Percentiles rank a stretch among this genome's conserved stretches.
phyloP scores from a whole-genome alignment of 1,140 invertebrate genomes.

The Megathymus violae region DNA sequence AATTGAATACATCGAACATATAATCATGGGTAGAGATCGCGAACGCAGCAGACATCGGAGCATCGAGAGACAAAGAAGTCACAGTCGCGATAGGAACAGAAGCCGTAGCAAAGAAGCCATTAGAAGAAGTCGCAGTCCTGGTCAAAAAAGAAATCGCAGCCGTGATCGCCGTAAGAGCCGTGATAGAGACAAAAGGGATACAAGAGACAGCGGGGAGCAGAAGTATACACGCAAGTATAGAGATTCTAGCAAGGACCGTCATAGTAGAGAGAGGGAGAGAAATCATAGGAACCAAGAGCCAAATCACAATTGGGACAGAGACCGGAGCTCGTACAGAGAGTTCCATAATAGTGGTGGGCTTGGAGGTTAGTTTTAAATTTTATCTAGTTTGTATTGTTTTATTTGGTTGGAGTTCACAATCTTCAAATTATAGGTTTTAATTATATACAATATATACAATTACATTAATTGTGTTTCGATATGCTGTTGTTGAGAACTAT shows the following conservation, averaged over 20 bases:
- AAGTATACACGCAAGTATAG: slow-evolving; percentile 15
- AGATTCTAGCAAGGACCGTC: slow-evolving; percentile 32
- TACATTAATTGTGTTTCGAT: too few relatives aligned
- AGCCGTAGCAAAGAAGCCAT: slow-evolving; percentile 37
- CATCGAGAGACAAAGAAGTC: slow-evolving; percentile 41
- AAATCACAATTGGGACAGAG: slow-evolving; percentile 38
- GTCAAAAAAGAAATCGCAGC: slow-evolving; percentile 30
- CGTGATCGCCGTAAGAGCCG: slow-evolving; percentile 42
- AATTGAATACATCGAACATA: not conserved
- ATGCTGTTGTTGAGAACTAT: too few relatives aligned
- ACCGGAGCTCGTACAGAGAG: slow-evolving; percentile 54
- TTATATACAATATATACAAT: too few relatives aligned
- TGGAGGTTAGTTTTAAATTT: slow-evolving; percentile 48
- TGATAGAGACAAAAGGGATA: slow-evolving; percentile 35
- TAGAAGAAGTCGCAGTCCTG: not conserved
- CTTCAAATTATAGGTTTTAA: too few relatives aligned
- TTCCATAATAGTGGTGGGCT: slow-evolving; percentile 53
- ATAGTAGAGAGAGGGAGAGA: slow-evolving; percentile 28
- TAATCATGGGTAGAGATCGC: slow-evolving; percentile 36
- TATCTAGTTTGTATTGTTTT: slow-evolving; percentile 3
- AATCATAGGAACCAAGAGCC: slow-evolving; percentile 23
- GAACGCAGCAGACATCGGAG: slow-evolving; percentile 43
- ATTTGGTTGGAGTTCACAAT: too few relatives aligned
- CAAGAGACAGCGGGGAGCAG: slow-evolving; percentile 37
- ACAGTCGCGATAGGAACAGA: slow-evolving; percentile 36